phyloP scores from a whole-genome alignment of 2,113 vertebrate species.

The Nesogale talazaci region DNA sequence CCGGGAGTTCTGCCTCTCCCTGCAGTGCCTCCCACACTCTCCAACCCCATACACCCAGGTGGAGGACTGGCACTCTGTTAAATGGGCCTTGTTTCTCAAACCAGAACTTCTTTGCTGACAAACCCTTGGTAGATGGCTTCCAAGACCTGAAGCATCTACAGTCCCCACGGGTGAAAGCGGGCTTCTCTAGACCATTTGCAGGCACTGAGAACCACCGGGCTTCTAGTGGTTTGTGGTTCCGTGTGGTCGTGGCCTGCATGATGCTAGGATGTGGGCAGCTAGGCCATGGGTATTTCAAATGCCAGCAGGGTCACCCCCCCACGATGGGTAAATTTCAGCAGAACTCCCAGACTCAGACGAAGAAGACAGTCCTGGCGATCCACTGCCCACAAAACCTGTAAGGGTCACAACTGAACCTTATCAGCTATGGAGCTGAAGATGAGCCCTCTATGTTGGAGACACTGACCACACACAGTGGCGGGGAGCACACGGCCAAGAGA shows the following conservation, averaged over 20 bases:
- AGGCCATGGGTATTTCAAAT: background rate
- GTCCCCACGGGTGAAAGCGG: accelerated
- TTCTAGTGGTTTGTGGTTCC: background rate
- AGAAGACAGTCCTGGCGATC: background rate
- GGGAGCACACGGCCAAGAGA: too few species aligned
- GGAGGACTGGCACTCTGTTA: background rate
- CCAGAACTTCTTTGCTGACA: background rate
- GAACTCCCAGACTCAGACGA: background rate
- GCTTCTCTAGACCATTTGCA: background rate
- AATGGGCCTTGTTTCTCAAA: background rate
- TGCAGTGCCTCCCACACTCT: accelerated
- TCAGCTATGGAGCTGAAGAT: background rate
- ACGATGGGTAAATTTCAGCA: background rate
- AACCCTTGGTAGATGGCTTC: background rate
- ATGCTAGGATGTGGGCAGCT: background rate
- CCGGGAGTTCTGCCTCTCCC: too few species aligned
- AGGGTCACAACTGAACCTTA: background rate
- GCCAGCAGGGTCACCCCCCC: background rate
- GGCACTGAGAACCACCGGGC: background rate
- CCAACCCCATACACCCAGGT: background rate
- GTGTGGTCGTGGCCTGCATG: background rate
- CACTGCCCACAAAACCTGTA: background rate
- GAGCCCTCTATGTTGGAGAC: background rate
- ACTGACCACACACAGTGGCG: background rate
- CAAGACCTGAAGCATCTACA: background rate